Evolutionary conservation across 2,888 invertebrate species (phyloP), one percentile per base, ranked within the genome.

Genomic region (Monopis laevigella): DNA sequence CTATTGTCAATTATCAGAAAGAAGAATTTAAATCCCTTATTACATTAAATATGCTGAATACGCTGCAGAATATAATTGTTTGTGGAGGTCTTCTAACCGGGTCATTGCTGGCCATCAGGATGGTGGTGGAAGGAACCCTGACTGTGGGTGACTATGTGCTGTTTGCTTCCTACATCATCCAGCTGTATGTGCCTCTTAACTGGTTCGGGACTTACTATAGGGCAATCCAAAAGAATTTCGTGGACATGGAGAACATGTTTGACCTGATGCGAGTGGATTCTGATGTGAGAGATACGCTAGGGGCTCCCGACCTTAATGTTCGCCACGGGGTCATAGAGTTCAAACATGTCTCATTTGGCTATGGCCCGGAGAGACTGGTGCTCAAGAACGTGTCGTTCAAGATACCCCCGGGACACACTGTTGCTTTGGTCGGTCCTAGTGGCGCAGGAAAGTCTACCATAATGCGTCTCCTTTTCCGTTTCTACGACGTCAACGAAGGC

Each of bases 191-290:
- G 44, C 98, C 98, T 0, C 78, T 99, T 39, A 98, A 98, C 78
- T 98, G 93, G 90, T 96, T 99, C 62, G 98, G 98, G 18, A 98
- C 97, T 2, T 98, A 96, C 59, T 99, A 99, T 63, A 90, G 95
- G 94, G 92, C 94, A 42, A 97, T 98, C 45, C 98, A 98, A 64
- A 95, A 93, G 78, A 94, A 96, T 60, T 98, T 99, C 59, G 89
- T 98, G 12, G 98, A 99, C 61, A 98, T 98, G 98, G 98, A 99
- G 71, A 98, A 98, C 68, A 98, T 99, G 98, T 96, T 98, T 64
- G 97, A 98, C 52, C 71, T 99, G 46, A 82, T 99, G 56, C 86
- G 90, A 27, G 93, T 95, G 57, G 87, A 91, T 32, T 87, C 90
- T 41, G 97, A 98, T 80, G 87, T 98, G 16, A 82, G 87, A 2